Percentiles rank a stretch among this genome's conserved stretches.
Conservation (phyloP, 2,113 vertebrate genomes). For the Herpetotheres cachinnans region DNA sequence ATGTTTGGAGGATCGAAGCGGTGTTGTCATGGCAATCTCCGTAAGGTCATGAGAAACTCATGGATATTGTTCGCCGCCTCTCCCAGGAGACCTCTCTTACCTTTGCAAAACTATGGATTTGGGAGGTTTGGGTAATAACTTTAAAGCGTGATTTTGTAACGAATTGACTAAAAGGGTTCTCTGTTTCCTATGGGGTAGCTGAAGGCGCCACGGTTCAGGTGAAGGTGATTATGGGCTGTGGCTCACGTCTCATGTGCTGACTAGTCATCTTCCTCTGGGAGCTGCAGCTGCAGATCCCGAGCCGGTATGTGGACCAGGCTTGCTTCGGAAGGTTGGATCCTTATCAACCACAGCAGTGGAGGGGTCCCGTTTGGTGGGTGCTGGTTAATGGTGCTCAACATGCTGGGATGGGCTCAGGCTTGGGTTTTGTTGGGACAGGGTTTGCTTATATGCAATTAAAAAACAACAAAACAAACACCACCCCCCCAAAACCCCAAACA, state of each 20-base stretch:
- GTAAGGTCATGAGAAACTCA: conserved; percentile 49
- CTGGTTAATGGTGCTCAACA: background rate
- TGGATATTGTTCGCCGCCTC: background rate
- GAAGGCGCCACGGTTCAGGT: accelerated
- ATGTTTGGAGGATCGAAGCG: conserved; percentile 27
- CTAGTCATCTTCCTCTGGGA: background rate
- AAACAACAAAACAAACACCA: no score
- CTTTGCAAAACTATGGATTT: background rate
- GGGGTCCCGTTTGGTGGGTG: accelerated
- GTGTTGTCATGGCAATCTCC: conserved; percentile 59
- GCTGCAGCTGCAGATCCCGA: background rate
- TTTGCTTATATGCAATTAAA: background rate
- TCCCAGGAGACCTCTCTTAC: conserved; percentile 5
- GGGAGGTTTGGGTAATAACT: background rate
- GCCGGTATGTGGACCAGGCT: accelerated
- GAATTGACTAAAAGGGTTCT: background rate
- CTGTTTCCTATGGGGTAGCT: background rate
- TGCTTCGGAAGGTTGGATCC: background rate
- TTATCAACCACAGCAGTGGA: accelerated
- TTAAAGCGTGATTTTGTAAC: accelerated
- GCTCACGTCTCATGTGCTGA: accelerated
- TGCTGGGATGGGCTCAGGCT: background rate
- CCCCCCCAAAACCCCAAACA: background rate
- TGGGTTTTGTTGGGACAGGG: background rate
- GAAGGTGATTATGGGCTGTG: background rate